These are phyloP conservation scores for Brevipalpus yothersi DNA, from an alignment of 1,140 invertebrate species.

Conservation along the genomic window DNA sequence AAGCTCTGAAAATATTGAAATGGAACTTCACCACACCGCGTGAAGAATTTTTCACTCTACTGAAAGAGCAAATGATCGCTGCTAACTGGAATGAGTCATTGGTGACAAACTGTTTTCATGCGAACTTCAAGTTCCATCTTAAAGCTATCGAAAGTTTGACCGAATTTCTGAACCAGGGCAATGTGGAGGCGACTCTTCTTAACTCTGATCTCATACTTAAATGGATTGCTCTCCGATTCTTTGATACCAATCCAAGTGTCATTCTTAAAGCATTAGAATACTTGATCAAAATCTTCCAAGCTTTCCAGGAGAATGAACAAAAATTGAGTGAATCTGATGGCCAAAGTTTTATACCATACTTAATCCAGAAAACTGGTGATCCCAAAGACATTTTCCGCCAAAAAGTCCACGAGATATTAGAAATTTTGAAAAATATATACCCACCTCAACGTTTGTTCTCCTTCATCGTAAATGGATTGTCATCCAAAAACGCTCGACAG, in stretches of 20 bases:
- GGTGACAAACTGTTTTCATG: constrained; percentile 73
- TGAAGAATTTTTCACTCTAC: constrained; percentile 72
- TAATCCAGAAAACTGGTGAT: constrained; percentile 78
- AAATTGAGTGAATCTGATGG: constrained; percentile 71
- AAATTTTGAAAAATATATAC: constrained; percentile 58
- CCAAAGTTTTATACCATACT: constrained; percentile 74
- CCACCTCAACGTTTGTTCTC: constrained; percentile 67
- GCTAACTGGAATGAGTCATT: constrained; percentile 63
- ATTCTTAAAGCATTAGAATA: constrained; percentile 82
- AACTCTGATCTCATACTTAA: constrained; percentile 88
- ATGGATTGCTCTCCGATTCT: constrained; percentile 86
- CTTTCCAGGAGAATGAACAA: constrained; percentile 52
- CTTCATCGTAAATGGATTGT: constrained; percentile 76
- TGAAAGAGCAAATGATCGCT: constrained; percentile 68
- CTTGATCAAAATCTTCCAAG: constrained; percentile 49
- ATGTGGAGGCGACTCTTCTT: constrained; percentile 47
- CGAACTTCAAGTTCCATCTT: constrained; percentile 84
- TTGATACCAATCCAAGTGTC: constrained; percentile 93
- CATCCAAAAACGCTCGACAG: constrained; percentile 87
- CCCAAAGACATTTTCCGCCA: constrained; percentile 79
- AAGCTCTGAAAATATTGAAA: constrained; percentile 62
- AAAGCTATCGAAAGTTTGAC: constrained; percentile 75
- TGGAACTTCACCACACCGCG: constrained; percentile 88
- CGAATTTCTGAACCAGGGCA: constrained; percentile 33
- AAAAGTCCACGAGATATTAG: constrained; percentile 58